A percentile compares a stretch with the other conserved stretches of the same genome.
Conservation (phyloP, 2,888 invertebrate species). For the Falcaria lacertinaria region DNA sequence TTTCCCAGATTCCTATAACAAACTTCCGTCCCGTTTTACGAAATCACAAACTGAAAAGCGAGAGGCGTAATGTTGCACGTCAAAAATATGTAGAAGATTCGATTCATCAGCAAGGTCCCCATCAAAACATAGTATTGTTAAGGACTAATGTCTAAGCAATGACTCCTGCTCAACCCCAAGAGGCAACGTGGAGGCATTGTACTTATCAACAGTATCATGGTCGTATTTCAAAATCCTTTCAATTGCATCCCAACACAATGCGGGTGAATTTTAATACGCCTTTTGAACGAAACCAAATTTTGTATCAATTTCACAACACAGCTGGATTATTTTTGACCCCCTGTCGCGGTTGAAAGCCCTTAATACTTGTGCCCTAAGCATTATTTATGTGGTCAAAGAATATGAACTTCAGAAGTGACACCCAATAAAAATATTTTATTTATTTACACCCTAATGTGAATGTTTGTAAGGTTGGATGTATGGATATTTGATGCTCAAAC, state of each 20-base stretch:
- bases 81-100: too few species aligned
- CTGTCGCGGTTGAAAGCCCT: conserved; percentile 40
- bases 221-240: conserved; percentile 11
- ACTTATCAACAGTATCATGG: conserved; percentile 1
- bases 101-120: too few species aligned
- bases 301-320: conserved; percentile 70
- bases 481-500: too few species aligned
- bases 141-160: not conserved
- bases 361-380: conserved; percentile 33
- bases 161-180: not conserved
- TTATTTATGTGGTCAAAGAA: conserved; percentile 9
- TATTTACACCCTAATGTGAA: too few species aligned
- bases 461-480: too few species aligned
- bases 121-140: not conserved
- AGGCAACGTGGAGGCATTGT: not conserved
- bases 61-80: too few species aligned
- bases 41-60: too few species aligned
- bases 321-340: conserved; percentile 58
- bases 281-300: conserved; percentile 56
- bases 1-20: too few species aligned
- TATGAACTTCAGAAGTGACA: not conserved
- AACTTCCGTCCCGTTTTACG: too few species aligned
- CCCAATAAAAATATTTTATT: too few species aligned
- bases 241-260: conserved; percentile 32
- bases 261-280: conserved; percentile 39